phyloP scores from a whole-genome alignment of 2,888 invertebrate genomes.

The Xestia c-nigrum region DNA sequence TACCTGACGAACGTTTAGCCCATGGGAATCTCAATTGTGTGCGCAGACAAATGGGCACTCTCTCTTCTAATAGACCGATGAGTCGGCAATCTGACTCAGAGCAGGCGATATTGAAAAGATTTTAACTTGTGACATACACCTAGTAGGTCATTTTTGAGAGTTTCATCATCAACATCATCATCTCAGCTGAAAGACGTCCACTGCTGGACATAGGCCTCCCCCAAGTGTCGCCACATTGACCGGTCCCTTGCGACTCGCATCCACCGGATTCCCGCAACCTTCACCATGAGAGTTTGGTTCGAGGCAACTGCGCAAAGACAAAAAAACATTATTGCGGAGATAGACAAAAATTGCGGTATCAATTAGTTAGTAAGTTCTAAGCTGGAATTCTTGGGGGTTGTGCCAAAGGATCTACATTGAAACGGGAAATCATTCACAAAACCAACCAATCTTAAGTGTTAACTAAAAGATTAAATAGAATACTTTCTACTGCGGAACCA shows the following conservation, averaged over 20 bases:
- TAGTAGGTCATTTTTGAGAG: not conserved
- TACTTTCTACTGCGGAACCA: slow-evolving; percentile 4
- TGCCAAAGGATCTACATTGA: no score
- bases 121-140: not conserved
- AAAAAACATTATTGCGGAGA: not conserved
- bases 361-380: no score
- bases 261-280: no score
- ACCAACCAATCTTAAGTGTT: no score
- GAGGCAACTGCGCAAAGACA: not conserved
- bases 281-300: not conserved
- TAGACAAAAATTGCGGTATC: not conserved
- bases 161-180: no score
- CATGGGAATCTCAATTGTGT: not conserved
- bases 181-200: no score
- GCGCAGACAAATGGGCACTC: not conserved
- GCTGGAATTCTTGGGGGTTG: no score
- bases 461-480: no score
- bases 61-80: not conserved
- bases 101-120: not conserved
- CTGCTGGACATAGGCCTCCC: no score
- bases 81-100: not conserved
- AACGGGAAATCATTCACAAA: no score
- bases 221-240: no score
- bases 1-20: not conserved
- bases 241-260: no score